A percentile compares a stretch with the other conserved stretches of the same genome.
phyloP scores from a whole-genome alignment of 2,888 invertebrate genomes.

The Pammene fasciana region DNA sequence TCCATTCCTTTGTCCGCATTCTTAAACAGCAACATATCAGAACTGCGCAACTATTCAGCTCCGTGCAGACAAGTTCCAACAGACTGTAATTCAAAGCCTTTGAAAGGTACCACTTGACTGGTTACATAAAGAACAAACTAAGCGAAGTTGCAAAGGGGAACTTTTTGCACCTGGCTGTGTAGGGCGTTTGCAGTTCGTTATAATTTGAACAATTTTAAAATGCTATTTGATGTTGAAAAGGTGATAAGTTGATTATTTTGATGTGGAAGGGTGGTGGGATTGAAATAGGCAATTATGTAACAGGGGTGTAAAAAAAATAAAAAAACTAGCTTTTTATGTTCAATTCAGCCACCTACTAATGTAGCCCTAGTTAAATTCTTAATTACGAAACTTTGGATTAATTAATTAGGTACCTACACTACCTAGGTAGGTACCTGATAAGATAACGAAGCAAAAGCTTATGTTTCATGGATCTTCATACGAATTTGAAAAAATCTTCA shows the following conservation, averaged over 20 bases:
- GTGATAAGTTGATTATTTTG: constrained; percentile 39
- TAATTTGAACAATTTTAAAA: constrained; percentile 42
- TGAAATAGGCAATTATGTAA: constrained; percentile 16
- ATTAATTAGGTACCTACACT: too few relatives aligned
- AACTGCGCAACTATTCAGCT: constrained; percentile 38
- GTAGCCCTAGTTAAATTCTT: too few relatives aligned
- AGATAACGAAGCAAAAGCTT: too few relatives aligned
- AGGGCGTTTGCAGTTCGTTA: constrained; percentile 42
- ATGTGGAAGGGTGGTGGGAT: constrained; percentile 19
- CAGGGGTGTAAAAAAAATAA: too few relatives aligned
- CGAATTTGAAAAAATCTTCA: too few relatives aligned
- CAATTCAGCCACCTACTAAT: too few relatives aligned
- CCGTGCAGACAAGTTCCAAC: constrained; percentile 33
- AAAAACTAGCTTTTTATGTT: too few relatives aligned
- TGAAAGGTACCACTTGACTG: constrained; percentile 42
- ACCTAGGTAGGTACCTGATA: too few relatives aligned
- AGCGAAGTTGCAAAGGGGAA: constrained; percentile 43
- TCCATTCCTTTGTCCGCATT: constrained; percentile 19
- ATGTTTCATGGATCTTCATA: too few relatives aligned
- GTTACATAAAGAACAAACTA: constrained; percentile 42
- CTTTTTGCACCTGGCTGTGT: constrained; percentile 47
- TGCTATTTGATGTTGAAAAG: constrained; percentile 40
- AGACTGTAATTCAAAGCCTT: constrained; percentile 41
- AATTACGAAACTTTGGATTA: too few relatives aligned
- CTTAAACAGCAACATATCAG: constrained; percentile 31